Percentiles rank a stretch among this genome's conserved stretches.
Conservation (phyloP, 2,888 invertebrate genomes). For the Pammene fasciana region DNA sequence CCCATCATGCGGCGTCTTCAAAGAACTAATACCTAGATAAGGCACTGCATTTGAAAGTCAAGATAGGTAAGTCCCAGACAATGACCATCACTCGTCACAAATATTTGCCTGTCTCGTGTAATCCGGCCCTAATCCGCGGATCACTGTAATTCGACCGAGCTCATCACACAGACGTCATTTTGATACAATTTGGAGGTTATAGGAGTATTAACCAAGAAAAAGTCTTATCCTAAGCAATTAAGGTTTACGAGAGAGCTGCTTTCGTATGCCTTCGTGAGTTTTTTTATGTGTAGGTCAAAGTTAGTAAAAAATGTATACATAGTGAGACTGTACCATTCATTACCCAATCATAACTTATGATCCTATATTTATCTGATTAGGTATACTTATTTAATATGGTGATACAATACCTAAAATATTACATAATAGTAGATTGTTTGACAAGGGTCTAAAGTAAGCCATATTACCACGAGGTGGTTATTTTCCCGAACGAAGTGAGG, state of each 20-base stretch:
- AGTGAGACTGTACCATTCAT: too few species aligned
- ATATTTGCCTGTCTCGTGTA: slow-evolving; percentile 53
- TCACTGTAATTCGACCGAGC: slow-evolving; percentile 34
- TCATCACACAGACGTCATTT: slow-evolving; percentile 47
- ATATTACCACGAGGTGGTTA: too few species aligned
- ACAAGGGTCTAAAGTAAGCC: too few species aligned
- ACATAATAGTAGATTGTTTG: too few species aligned
- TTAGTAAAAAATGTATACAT: too few species aligned
- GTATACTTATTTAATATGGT: too few species aligned
- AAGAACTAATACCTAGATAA: slow-evolving; percentile 3
- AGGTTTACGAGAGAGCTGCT: slow-evolving; percentile 31
- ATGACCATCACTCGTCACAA: slow-evolving; percentile 52
- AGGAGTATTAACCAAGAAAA: slow-evolving; percentile 37
- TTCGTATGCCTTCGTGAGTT: too few species aligned
- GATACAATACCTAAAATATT: too few species aligned
- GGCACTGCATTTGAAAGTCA: slow-evolving; percentile 8
- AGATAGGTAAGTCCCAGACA: slow-evolving; percentile 44
- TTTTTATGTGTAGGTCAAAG: too few species aligned
- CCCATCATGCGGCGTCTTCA: slow-evolving; percentile 14
- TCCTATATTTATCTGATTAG: too few species aligned
- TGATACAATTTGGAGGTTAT: slow-evolving; percentile 50
- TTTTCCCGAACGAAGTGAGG: too few species aligned
- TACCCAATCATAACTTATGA: too few species aligned
- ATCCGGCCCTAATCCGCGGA: slow-evolving; percentile 49
- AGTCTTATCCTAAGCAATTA: slow-evolving; percentile 35